Evolutionary conservation across 2,113 vertebrate species (phyloP), one percentile per base, ranked within the genome.

Genomic region (Mellivora capensis): DNA sequence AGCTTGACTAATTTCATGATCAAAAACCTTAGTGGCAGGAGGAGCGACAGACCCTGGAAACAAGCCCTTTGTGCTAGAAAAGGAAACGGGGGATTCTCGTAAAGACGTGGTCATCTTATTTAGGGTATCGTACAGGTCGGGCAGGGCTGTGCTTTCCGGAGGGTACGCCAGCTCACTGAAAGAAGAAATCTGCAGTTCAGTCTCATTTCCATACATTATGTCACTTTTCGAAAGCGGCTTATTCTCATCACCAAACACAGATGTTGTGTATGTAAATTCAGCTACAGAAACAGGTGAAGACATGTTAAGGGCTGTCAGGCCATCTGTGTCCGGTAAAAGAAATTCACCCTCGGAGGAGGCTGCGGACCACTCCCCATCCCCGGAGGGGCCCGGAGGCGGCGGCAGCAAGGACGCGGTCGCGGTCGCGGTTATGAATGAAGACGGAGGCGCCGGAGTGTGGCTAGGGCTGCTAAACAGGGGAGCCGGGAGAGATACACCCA

Each of bases 331-430:
- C 97, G 99, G 98, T 64, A 99, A 98, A 98, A 98, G 98, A 96
- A 98, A 98, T 94, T 99, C 99, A 72, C 98, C 99, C 98, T 96
- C 99, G 95, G 99, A 99, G 79, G 99, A 99, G 15, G 96, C 96
- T 96, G 97, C 98, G 94, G 99, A 99, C 98, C 98, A 98, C 96
- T 99, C 98, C 90, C 37, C 98, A 97, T 99, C 99, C 87, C 98
- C 99, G 98, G 99, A 99, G 1, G 99, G 98, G 97, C 98, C 98
- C 90, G 81, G 98, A 0, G 99, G 99, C 87, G 99, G 99, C 97
- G 99, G 99, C 57, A 99, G 98, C 96, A 98, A 90, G 71, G 97
- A 95, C 84, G 98, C 98, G 96, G 98, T 97, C 83, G 98, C 98
- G 95, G 98, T 97, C 98, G 98, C 98, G 93, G 91, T 83, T 37